Evolutionary conservation across 1,140 invertebrate genomes (phyloP), one percentile per base, ranked within the genome.

Genomic region (Heliothis subflexa): DNA sequence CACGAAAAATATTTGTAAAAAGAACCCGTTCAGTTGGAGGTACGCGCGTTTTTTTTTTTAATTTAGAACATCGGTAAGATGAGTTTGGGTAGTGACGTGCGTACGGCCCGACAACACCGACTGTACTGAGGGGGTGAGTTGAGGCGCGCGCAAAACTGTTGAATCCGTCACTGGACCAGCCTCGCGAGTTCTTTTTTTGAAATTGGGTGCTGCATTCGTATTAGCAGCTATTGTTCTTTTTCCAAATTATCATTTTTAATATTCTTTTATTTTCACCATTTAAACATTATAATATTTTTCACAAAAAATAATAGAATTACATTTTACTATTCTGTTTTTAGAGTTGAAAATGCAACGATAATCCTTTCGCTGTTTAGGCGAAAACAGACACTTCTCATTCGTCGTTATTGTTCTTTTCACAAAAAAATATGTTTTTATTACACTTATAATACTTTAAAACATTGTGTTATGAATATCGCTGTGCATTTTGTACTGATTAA

Each of bases 91-190:
- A 18, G 21, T 11, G 72, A 70, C 78, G 62, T 80, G 78, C 72
- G 62, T 66, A 52, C 71, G 12, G 59, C 55, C 10, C n/a, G 62
- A 61, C 16, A 18, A 18, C 25, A 50, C 40, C 28, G 52, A 70
- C 13, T 70, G 54, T 50, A 80, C 78, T 80, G 79, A 76, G 54
- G 79, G 64, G 79, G 74, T 75, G 71, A 18, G 78, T 68, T 52
- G 40, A 71, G 76, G 76, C 76, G 76, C 76, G 76, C 76, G 76
- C 76, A 78, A 78, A 78, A 78, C 76, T 78, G 76, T 78, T 78
- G 76, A 78, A 78, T 78, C 66, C 76, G 61, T 71, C 16, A 78
- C 76, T 70, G 66, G 76, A 78, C 76, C 74, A 77, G 59, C 61
- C 73, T 64, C 16, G 21, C 18, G 57, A 64, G 14, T 28, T 52